Evolutionary conservation across 2,888 invertebrate genomes (phyloP), one percentile per base, ranked within the genome.

Genomic region (Autographa gamma): DNA sequence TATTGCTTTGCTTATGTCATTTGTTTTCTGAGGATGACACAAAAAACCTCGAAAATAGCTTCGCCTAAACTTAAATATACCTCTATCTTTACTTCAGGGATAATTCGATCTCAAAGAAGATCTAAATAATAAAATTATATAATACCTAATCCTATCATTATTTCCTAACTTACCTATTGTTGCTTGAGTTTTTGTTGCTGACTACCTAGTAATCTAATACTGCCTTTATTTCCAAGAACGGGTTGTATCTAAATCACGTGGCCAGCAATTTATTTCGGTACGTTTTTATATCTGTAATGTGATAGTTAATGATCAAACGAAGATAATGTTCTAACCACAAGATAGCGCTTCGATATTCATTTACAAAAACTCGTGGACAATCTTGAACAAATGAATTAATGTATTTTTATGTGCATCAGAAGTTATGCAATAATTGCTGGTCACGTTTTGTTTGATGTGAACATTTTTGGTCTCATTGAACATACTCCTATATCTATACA

Each of bases 241-340:
- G 25, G 14, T 25, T 59, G 7, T 32, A 41, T 59, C 34, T 19
- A 4, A 64, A 52, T 60, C 64, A 61, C 34, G 25, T 63, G 62
- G 34, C 62, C 8, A 59, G 34, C 38, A 64, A 52, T 71, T 60
- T 14, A 16, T 59, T 71, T 59, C 52, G 61, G 38, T 56, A 9
- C 64, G 69, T 61, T 66, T 63, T 58, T 64, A n/a, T 16, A 25
- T 32, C 1, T 11, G 68, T 71, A 71, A 82, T 82, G 71, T 66
- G 32, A 73, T 82, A 73, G 58, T 56, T 25, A 60, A 31, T 68
- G 68, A 61, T 63, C 63, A 62, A 66, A 64, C 63, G 31, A 62
- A 68, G 62, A 48, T 76, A 73, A 76, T 76, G 68, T 48, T 61
- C 63, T 63, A 56, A 75, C 67, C 71, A 52, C 82, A 74, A 56